These are phyloP conservation scores for Auanema freiburgensis DNA, from an alignment of 2,888 invertebrate species.

Conservation along the genomic window DNA sequence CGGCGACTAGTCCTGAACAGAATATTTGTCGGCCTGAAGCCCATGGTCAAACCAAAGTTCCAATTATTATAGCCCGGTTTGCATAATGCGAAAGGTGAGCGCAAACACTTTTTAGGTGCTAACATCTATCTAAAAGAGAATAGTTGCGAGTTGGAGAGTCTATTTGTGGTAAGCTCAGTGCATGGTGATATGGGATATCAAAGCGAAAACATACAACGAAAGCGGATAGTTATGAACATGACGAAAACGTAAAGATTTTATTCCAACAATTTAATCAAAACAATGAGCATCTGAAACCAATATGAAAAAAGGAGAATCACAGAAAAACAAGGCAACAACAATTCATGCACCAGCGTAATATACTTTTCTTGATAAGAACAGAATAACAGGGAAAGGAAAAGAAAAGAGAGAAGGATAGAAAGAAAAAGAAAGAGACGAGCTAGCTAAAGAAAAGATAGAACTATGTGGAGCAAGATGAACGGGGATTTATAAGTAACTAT, in stretches of 20 bases:
- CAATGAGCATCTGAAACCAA: slow-evolving; percentile 6
- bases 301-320: slow-evolving; percentile 3
- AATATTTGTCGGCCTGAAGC: neutral
- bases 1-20: slow-evolving; percentile 16
- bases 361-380: too few relatives aligned
- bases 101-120: too few relatives aligned
- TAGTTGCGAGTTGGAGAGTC: too few relatives aligned
- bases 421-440: neutral
- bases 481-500: neutral
- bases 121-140: too few relatives aligned
- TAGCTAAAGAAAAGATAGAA: neutral
- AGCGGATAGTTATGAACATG: too few relatives aligned
- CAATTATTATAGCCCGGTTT: too few relatives aligned
- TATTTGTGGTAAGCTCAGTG: too few relatives aligned
- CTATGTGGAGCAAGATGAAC: neutral
- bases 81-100: too few relatives aligned
- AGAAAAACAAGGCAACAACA: slow-evolving; percentile 15
- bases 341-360: slow-evolving; percentile 6
- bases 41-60: too few relatives aligned
- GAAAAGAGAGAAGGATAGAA: slow-evolving; percentile 3
- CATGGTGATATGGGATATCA: too few relatives aligned
- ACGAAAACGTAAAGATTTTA: slow-evolving; percentile 2
- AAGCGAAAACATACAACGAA: too few relatives aligned
- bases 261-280: slow-evolving; percentile 6
- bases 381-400: too few relatives aligned